Conservation (phyloP, 2,797 vertebrate species). For the Tenualosa ilisha region DNA sequence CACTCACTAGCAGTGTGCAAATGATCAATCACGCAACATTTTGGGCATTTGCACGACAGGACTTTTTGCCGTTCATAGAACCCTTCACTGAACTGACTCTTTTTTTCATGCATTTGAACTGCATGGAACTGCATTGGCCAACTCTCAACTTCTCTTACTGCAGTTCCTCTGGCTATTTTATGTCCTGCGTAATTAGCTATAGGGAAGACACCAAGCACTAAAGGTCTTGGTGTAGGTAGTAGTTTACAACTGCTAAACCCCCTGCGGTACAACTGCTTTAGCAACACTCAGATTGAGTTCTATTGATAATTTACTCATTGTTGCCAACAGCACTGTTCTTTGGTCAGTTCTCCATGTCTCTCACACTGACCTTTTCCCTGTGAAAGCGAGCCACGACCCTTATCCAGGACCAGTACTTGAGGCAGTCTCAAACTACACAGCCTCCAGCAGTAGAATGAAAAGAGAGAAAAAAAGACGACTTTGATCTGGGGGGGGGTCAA, state of each 20-base stretch:
- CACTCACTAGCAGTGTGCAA: too few species aligned
- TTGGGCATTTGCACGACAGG: too few species aligned
- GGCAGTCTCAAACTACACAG: neutral
- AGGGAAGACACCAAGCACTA: neutral
- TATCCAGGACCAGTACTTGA: neutral
- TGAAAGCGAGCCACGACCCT: neutral
- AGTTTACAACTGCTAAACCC: neutral
- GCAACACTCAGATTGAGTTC: neutral
- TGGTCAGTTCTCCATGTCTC: neutral
- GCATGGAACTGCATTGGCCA: too few species aligned
- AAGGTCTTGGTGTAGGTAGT: neutral
- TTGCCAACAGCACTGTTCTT: neutral
- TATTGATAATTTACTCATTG: neutral
- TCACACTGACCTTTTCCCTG: neutral
- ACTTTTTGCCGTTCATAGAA: too few species aligned
- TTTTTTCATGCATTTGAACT: too few species aligned
- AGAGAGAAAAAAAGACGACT: neutral
- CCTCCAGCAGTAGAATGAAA: neutral
- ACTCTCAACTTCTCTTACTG: too few species aligned
- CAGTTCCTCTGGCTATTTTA: too few species aligned
- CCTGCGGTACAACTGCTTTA: neutral
- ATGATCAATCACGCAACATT: too few species aligned
- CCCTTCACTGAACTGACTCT: too few species aligned
- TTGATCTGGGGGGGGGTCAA: slow-evolving; percentile 19
- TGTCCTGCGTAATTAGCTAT: too few species aligned